Evolutionary conservation across 2,113 vertebrate species (phyloP).

Genomic region (Neotragus moschatus): DNA sequence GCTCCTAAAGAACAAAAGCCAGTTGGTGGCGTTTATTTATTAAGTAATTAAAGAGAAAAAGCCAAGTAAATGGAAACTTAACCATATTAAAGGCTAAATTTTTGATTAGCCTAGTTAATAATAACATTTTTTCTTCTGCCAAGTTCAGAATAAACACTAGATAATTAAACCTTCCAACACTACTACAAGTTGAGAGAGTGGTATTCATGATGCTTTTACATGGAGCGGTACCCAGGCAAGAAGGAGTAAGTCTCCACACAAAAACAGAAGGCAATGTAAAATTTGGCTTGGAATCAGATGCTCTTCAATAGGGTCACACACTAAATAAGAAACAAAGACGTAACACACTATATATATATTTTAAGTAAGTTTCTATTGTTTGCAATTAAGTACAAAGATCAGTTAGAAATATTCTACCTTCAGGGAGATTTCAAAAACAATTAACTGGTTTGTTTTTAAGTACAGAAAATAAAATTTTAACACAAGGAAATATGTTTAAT

Average conservation of each 20-base stretch:
- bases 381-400: not conserved
- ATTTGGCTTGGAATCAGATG: not conserved
- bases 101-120: conserved; percentile 49
- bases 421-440: not conserved
- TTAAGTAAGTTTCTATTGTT: not conserved
- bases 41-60: conserved; percentile 47
- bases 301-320: not conserved
- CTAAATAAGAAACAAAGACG: not conserved
- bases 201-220: not conserved
- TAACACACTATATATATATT: not conserved
- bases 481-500: not conserved
- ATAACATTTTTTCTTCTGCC: conserved; percentile 47
- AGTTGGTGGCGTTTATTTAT: conserved; percentile 34
- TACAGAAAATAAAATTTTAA: not conserved
- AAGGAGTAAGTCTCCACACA: not conserved
- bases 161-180: conserved; percentile 26
- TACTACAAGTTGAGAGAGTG: not conserved
- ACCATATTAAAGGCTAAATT: conserved; percentile 53
- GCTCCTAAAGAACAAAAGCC: conserved; percentile 63
- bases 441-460: not conserved
- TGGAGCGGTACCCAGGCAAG: not conserved
- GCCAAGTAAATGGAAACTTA: conserved; percentile 28
- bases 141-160: conserved; percentile 26
- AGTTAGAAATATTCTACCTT: not conserved
- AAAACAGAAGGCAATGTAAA: not conserved